phyloP scores from a whole-genome alignment of 2,797 vertebrate genomes.

The Pipistrellus pygmaeus region DNA sequence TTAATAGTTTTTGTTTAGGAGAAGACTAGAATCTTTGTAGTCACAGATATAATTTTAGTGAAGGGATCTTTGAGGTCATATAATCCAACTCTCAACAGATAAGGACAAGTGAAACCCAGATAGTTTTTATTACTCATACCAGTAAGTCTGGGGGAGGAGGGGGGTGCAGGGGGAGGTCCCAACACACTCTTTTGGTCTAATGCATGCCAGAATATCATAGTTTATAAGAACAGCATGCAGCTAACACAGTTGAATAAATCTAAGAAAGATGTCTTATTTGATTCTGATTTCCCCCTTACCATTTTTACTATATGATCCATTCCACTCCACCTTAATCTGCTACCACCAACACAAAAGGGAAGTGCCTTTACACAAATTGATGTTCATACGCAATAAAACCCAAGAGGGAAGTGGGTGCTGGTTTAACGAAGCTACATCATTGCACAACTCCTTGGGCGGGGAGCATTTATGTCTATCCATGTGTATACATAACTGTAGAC shows the following conservation, averaged over 20 bases:
- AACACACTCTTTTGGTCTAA: neutral
- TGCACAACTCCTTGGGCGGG: neutral
- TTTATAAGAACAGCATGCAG: slow-evolving; percentile 13
- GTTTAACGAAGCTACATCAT: neutral
- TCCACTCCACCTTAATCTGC: slow-evolving; percentile 26
- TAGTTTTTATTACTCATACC: neutral
- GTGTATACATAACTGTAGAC: neutral
- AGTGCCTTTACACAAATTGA: slow-evolving; percentile 13
- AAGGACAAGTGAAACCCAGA: neutral
- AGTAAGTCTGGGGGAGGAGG: neutral
- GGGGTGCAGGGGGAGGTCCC: neutral
- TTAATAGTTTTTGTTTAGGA: slow-evolving; percentile 37
- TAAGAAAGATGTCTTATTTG: slow-evolving; percentile 46
- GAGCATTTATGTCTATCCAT: neutral
- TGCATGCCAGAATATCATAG: neutral
- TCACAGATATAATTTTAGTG: slow-evolving; percentile 13
- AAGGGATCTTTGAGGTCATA: neutral
- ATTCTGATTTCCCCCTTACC: slow-evolving; percentile 17
- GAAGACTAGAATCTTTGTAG: neutral
- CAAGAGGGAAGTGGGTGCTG: neutral
- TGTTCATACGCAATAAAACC: slow-evolving; percentile 21
- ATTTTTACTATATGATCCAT: slow-evolving; percentile 5
- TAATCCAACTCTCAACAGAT: slow-evolving; percentile 5
- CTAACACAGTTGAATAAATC: slow-evolving; percentile 49
- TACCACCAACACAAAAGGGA: slow-evolving; percentile 37